Evolutionary conservation across 2,888 invertebrate genomes (phyloP).

Genomic region (Nemotelus pantherinus): DNA sequence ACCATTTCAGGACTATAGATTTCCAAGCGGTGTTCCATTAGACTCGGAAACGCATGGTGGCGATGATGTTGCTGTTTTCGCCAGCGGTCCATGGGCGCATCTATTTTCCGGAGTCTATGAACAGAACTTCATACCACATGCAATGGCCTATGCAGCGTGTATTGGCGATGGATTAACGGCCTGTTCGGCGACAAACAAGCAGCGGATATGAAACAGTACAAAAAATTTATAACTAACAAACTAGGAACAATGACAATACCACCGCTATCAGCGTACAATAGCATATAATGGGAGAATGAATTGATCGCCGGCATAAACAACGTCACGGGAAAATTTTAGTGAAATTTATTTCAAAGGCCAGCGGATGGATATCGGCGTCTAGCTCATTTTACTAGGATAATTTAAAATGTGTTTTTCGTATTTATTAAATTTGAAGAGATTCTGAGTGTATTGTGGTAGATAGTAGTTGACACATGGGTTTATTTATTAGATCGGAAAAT

Average conservation of each 20-base stretch:
- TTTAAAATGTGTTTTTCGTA: no score
- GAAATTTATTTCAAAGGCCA: not conserved
- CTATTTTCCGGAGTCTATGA: constrained; percentile 82
- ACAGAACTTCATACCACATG: constrained; percentile 80
- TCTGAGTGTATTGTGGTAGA: no score
- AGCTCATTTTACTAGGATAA: not conserved
- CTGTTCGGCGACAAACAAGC: constrained; percentile 57
- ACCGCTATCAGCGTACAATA: not conserved
- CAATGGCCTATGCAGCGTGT: constrained; percentile 79
- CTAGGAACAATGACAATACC: not conserved
- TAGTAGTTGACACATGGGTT: not conserved
- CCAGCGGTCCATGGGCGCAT: constrained; percentile 79
- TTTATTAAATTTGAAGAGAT: no score
- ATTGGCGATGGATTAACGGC: constrained; percentile 70
- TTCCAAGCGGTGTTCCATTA: constrained; percentile 73
- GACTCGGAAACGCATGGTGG: constrained; percentile 78
- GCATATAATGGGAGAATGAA: constrained; percentile 5
- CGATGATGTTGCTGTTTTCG: constrained; percentile 83
- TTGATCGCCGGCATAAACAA: not conserved
- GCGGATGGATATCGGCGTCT: not conserved
- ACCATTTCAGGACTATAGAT: constrained; percentile 63
- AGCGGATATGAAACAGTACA: not conserved
- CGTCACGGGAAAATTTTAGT: not conserved
- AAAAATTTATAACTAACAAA: not conserved
- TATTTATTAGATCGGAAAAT: constrained; percentile 12